Percentiles rank a stretch among this genome's conserved stretches.
Conservation (phyloP, 2,113 vertebrate species). For the Solea solea region DNA sequence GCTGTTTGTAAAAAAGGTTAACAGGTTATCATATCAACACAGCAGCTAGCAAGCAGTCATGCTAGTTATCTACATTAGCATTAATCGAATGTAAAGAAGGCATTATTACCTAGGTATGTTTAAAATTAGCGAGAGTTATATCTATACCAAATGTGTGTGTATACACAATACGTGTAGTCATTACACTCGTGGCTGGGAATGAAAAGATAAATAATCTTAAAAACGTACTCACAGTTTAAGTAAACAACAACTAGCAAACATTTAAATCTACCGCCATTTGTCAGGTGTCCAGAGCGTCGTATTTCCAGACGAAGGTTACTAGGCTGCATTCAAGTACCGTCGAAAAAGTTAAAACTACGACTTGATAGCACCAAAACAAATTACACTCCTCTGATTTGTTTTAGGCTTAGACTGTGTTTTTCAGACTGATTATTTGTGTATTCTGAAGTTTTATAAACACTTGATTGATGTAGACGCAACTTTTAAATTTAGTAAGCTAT, state of each 20-base stretch:
- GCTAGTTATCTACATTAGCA: not conserved
- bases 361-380: not conserved
- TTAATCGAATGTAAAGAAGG: not conserved
- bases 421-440: not conserved
- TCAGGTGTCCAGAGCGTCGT: not conserved
- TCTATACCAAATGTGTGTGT: no score
- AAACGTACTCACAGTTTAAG: conserved; percentile 4
- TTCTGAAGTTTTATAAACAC: not conserved
- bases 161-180: no score
- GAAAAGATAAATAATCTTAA: not conserved
- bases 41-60: not conserved
- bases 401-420: not conserved
- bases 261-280: conserved; percentile 48
- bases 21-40: not conserved
- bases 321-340: conserved; percentile 15
- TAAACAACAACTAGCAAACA: not conserved
- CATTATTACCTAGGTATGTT: not conserved
- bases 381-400: not conserved
- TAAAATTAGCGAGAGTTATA: not conserved
- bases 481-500: not conserved
- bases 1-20: conserved; percentile 26
- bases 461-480: not conserved
- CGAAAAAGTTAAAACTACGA: not conserved
- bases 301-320: no score
- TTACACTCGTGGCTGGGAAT: no score